Evolutionary conservation across 2,888 invertebrate genomes (phyloP), one percentile per base, ranked within the genome.

Genomic region (Baccha elongata): DNA sequence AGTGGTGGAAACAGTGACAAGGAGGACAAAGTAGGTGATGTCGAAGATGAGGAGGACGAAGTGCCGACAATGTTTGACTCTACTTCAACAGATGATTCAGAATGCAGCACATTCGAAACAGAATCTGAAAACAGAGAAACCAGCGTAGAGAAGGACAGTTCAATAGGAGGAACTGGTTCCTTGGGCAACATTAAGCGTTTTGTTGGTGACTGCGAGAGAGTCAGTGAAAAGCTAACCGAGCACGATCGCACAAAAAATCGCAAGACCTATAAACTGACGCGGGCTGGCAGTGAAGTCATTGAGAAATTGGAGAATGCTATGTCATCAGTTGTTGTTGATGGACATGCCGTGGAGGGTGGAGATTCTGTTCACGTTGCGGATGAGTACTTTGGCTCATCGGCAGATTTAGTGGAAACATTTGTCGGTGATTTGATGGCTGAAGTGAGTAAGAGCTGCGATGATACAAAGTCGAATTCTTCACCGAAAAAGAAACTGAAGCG

Each of bases 311-410:
- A 85, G 58, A 81, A 80, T 11, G 83, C 84, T 32, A 75, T 85
- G 64, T 75, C 86, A 3, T 83, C 85, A 19, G 83, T 85, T 11
- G 85, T 83, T 11, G 80, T 84, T 52, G 88, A 86, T 13, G 68
- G 71, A 1, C 67, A 84, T 42, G 65, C 65, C 3, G 78, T 84
- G 1, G 84, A 84, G 15, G 84, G 79, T 5, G 40, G 17, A 2
- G 91, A 93, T 11, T 92, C 93, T 65, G 93, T 93, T 0, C 91
- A 89, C 65, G 86, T 93, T 0, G 94, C 94, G 0, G 94, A 94
- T 85, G 94, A 94, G 75, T 94, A 94, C 86, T 94, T 94, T 85
- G 92, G 91, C 85, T 91, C 87, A 17, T 87, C 88, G 87, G 84
- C 89, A 48, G 88, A 89, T 15, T 89, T 93, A 7, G 92, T 93